Evolutionary conservation across 2,113 vertebrate species (phyloP).

Genomic region (Chloroceryle aenea): DNA sequence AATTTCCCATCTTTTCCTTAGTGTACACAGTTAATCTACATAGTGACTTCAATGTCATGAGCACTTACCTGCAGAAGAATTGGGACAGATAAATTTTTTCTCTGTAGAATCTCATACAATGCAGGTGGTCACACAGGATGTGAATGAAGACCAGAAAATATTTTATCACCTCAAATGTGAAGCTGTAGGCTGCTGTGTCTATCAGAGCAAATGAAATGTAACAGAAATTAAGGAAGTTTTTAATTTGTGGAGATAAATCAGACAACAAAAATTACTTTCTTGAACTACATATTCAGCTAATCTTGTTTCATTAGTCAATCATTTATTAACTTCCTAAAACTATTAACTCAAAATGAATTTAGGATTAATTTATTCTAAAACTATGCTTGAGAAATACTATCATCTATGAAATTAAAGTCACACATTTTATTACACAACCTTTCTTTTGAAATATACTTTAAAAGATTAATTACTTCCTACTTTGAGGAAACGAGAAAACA

Average conservation of each 20-base stretch:
- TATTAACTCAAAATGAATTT: not conserved
- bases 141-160: not conserved
- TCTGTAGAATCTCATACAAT: not conserved
- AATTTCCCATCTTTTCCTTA: not conserved
- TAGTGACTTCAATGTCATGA: not conserved
- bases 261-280: not conserved
- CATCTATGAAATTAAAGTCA: not conserved
- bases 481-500: not conserved
- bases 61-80: not conserved
- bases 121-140: not conserved
- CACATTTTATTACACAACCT: not conserved
- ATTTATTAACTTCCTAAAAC: not conserved
- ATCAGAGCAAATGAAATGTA: not conserved
- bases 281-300: not conserved
- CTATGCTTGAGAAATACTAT: not conserved
- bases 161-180: not conserved
- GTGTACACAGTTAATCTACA: not conserved
- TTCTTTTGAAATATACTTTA: not conserved
- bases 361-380: not conserved
- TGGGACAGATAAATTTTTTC: not conserved
- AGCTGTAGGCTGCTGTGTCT: not conserved
- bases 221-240: not conserved
- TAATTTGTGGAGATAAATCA: not conserved
- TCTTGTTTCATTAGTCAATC: not conserved
- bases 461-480: not conserved